Evolutionary conservation across 2,113 vertebrate genomes (phyloP).

Genomic region (Perca flavescens): DNA sequence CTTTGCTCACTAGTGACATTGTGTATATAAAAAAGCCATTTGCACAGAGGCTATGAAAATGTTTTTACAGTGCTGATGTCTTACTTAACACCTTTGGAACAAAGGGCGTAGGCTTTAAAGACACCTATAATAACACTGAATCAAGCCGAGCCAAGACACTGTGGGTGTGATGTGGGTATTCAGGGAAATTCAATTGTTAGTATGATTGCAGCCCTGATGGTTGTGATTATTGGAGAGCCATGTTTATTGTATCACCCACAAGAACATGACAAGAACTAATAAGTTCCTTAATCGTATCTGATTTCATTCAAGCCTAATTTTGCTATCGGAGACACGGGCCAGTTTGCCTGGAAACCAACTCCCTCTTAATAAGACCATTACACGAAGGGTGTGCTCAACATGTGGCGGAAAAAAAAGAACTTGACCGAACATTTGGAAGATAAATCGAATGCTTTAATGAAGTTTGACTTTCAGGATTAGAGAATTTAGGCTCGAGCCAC

Average conservation of each 20-base stretch:
- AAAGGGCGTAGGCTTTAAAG: slow-evolving; percentile 30
- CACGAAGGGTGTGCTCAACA: slow-evolving; percentile 76
- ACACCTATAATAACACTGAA: slow-evolving; percentile 55
- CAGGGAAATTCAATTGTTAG: slow-evolving; percentile 58
- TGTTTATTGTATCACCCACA: slow-evolving; percentile 78
- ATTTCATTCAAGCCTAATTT: slow-evolving; percentile 74
- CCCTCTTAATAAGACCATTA: slow-evolving; percentile 82
- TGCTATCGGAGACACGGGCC: slow-evolving; percentile 62
- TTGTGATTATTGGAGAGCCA: slow-evolving; percentile 70
- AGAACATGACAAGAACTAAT: slow-evolving; percentile 82
- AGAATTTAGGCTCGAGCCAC: slow-evolving; percentile 66
- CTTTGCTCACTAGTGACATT: slow-evolving; percentile 10
- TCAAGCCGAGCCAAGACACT: slow-evolving; percentile 26
- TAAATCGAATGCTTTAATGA: slow-evolving; percentile 79
- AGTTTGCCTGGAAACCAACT: slow-evolving; percentile 72
- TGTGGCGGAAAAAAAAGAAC: slow-evolving; percentile 51
- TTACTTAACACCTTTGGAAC: slow-evolving; percentile 58
- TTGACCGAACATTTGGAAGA: slow-evolving; percentile 53
- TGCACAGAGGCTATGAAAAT: slow-evolving; percentile 53
- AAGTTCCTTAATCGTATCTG: slow-evolving; percentile 75
- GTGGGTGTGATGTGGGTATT: slow-evolving; percentile 17
- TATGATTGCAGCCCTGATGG: slow-evolving; percentile 71
- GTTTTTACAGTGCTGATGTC: slow-evolving; percentile 34
- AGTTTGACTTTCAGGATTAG: slow-evolving; percentile 82
- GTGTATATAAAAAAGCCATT: slow-evolving; percentile 18